A percentile compares a stretch with the other conserved stretches of the same genome.
phyloP scores from a whole-genome alignment of 2,113 vertebrate species.

The Halichoerus grypus region DNA sequence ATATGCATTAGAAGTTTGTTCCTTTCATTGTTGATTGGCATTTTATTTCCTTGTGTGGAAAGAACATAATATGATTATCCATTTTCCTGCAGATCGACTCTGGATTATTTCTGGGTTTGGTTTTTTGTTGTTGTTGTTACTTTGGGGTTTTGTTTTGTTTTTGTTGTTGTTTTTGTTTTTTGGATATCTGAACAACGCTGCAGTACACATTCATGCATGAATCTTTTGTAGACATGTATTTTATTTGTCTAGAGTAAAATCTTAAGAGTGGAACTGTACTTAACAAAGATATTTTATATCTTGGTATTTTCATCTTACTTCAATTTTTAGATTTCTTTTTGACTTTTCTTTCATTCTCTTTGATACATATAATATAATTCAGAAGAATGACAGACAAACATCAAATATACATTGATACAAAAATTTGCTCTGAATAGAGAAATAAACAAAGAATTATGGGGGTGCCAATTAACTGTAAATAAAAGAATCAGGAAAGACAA shows the following conservation, averaged over 20 bases:
- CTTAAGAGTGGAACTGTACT: background rate
- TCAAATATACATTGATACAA: background rate
- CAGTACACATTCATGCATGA: background rate
- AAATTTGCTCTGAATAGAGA: background rate
- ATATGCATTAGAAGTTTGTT: background rate
- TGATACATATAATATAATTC: background rate
- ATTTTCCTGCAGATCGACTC: background rate
- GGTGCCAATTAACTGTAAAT: background rate
- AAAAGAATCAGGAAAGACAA: background rate
- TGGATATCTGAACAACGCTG: background rate
- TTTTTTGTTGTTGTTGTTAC: background rate
- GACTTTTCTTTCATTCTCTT: background rate
- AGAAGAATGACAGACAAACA: background rate
- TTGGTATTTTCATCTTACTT: background rate
- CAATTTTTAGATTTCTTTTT: background rate
- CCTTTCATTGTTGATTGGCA: background rate
- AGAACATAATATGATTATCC: background rate
- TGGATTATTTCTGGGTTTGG: background rate
- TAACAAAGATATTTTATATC: background rate
- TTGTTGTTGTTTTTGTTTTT: background rate
- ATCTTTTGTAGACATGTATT: background rate
- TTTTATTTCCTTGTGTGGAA: background rate
- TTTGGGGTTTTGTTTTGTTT: background rate
- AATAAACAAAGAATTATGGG: background rate
- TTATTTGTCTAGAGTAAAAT: background rate